These are phyloP conservation scores for Epinephelus coioides DNA, from an alignment of 2,797 vertebrate species.

Conservation along the genomic window DNA sequence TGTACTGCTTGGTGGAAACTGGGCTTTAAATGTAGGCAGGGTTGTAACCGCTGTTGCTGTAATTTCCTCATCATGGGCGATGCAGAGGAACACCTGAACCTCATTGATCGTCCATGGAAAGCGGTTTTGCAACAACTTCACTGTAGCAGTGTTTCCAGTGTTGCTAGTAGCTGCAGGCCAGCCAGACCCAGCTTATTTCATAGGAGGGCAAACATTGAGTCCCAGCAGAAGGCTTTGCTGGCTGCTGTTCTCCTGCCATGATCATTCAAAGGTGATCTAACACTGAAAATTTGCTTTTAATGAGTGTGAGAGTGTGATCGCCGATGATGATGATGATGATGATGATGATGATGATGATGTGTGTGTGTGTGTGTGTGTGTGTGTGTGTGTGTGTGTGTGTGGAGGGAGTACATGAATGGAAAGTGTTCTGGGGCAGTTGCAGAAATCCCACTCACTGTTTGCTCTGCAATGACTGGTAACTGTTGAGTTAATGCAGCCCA, in stretches of 20 bases:
- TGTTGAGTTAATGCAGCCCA: constrained; percentile 63
- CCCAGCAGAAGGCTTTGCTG: constrained; percentile 19
- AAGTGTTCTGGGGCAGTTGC: background rate
- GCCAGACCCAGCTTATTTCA: constrained; percentile 28
- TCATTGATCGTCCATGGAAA: too few relatives aligned
- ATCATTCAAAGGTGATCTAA: constrained; percentile 1
- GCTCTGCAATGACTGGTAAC: constrained; percentile 48
- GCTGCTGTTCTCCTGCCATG: constrained; percentile 24
- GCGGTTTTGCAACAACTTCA: background rate
- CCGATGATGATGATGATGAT: too few relatives aligned
- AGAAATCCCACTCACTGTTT: constrained; percentile 72
- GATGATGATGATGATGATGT: too few relatives aligned
- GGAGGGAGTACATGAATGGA: too few relatives aligned
- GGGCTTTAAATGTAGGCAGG: too few relatives aligned
- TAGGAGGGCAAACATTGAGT: constrained; percentile 33
- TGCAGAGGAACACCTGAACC: too few relatives aligned
- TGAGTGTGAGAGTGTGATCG: background rate
- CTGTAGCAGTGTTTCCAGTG: background rate
- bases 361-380: too few relatives aligned
- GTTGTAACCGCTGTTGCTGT: too few relatives aligned
- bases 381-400: too few relatives aligned
- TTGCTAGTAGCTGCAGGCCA: background rate
- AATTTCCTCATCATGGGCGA: too few relatives aligned
- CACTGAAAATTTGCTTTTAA: constrained; percentile 21
- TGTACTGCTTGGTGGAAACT: too few relatives aligned